A percentile compares a stretch with the other conserved stretches of the same genome.
Conservation (phyloP, 2,888 invertebrate genomes). For the Patella caerulea region DNA sequence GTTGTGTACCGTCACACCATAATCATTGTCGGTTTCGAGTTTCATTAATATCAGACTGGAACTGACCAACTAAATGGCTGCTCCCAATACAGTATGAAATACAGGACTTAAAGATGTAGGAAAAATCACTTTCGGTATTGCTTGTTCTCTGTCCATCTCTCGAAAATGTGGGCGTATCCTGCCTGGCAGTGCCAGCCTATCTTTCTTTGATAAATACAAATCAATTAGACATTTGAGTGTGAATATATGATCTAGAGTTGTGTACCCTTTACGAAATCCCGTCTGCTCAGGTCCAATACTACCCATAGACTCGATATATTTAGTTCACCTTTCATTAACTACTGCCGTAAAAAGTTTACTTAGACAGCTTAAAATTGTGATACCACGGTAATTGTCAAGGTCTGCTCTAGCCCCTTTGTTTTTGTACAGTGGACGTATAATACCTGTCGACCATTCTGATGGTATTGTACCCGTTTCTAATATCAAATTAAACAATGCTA, state of each 20-base stretch:
- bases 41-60: no score
- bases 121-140: no score
- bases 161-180: no score
- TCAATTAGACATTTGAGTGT: slow-evolving; percentile 5
- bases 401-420: slow-evolving; percentile 20
- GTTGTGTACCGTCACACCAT: no score
- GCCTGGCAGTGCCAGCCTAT: no score
- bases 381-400: slow-evolving; percentile 17
- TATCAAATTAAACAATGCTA: slow-evolving; percentile 20
- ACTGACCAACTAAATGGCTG: no score
- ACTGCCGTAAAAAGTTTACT: slow-evolving; percentile 3
- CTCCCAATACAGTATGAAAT: no score
- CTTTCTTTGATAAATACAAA: not conserved
- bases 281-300: not conserved
- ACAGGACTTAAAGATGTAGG: no score
- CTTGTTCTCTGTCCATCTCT: no score
- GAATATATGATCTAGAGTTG: slow-evolving; percentile 18
- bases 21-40: no score
- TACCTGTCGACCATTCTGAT: slow-evolving; percentile 10
- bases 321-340: slow-evolving; percentile 4
- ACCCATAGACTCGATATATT: not conserved
- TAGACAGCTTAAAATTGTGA: slow-evolving; percentile 17
- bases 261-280: slow-evolving; percentile 8
- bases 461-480: slow-evolving; percentile 19
- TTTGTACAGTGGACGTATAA: slow-evolving; percentile 17